Base-by-base conservation (phyloP, 1,140 invertebrate genomes). In the Steinernema feltiae region DNA sequence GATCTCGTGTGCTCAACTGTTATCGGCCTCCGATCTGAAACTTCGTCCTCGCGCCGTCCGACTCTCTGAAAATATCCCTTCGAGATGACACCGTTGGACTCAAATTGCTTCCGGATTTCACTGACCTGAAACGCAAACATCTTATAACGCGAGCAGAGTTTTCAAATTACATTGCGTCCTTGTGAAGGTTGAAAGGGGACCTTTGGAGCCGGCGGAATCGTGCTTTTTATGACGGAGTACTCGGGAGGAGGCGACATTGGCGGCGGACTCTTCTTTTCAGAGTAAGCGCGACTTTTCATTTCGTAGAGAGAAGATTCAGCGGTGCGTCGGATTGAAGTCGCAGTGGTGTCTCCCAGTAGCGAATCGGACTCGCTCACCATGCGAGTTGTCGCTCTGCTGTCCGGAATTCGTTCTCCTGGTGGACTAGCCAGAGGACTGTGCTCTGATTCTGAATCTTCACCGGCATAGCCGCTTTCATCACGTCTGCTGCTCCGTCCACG, bases 401-500 rank as follows among this genome's bases (percentile, higher is more conserved):
- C 53, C 53, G 12, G 53, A 3, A 63, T 3, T 12, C 53, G 2
- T 7, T 21, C 24, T 27, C 3, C 53, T 63, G 53, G 53, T 15
- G 53, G 53, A 63, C 53, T 63, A 3, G 12, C 53, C 53, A 63
- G 53, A 15, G 53, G 53, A 63, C 53, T 63, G 53, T 63, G 53
- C 53, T 63, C 53, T 12, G 53, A 63, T 27, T 63, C 53, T 21
- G 53, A 63, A 27, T 63, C 53, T 3, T 27, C 53, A 7, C 53
- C 53, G 24, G 53, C 53, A 21, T 63, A 63, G 7, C 53, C 53
- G 53, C 53, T 63, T 21, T 63, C 53, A 27, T 63, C 53, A 21
- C 24, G 24, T 27, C 53, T 12, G 7, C 53, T 7, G 53, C 53
- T 3, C 2, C 12, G 24, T 15, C 3, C 53, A 63, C 53, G 41